These are phyloP conservation scores for Acropora yongei DNA, from an alignment of 64 coral and sea anemone species.

Conservation along the genomic window DNA sequence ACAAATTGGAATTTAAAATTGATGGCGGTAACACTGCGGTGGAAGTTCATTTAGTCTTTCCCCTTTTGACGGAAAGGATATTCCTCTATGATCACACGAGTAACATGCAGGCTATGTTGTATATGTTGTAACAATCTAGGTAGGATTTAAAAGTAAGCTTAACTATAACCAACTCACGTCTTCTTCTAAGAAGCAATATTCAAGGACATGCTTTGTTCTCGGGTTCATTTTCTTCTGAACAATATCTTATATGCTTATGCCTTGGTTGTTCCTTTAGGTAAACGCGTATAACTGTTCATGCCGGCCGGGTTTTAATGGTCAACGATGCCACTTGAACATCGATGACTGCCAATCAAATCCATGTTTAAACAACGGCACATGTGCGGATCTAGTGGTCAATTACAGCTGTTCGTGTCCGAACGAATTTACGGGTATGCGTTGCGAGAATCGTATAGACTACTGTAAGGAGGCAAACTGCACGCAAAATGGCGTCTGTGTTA, in stretches of 20 bases:
- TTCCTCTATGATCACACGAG: not conserved
- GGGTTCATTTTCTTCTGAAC: not conserved
- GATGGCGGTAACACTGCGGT: not conserved
- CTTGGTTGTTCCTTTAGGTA: not conserved
- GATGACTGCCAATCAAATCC: constrained; percentile 57
- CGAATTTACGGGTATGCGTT: constrained; percentile 45
- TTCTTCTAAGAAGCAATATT: not conserved
- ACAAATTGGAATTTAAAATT: not conserved
- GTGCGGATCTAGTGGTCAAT: constrained; percentile 38
- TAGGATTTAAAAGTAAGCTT: constrained; percentile 10
- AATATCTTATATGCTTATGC: not conserved
- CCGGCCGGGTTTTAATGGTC: constrained; percentile 55
- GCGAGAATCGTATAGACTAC: constrained; percentile 44
- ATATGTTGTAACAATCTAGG: not conserved
- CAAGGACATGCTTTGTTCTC: not conserved
- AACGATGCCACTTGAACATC: constrained; percentile 58
- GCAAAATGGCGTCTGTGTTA: constrained; percentile 37
- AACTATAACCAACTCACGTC: not conserved
- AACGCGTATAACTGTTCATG: constrained; percentile 31
- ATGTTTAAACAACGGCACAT: constrained; percentile 67
- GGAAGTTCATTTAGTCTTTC: not conserved
- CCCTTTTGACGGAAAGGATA: not conserved
- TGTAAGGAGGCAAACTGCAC: constrained; percentile 34
- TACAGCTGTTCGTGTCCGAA: constrained; percentile 50
- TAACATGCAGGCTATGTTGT: not conserved